These are phyloP conservation scores for Sialis lutaria DNA, from an alignment of 2,888 invertebrate genomes.

Conservation along the genomic window DNA sequence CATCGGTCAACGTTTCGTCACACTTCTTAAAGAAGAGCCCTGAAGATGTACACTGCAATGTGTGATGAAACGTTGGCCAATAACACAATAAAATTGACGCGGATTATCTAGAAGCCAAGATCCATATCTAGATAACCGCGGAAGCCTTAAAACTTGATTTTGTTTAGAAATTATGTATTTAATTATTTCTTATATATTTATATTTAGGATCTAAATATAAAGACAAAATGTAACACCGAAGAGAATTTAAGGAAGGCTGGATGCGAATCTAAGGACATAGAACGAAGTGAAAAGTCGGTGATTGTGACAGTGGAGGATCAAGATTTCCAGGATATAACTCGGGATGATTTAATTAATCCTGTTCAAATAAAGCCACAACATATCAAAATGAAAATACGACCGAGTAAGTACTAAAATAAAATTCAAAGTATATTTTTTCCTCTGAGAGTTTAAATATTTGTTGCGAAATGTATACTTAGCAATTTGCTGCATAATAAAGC, in stretches of 20 bases:
- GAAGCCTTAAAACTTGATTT: no score
- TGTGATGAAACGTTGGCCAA: no score
- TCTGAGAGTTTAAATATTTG: no score
- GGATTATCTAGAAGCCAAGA: no score
- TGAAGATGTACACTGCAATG: no score
- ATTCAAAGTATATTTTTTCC: background rate
- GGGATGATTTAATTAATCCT: constrained; percentile 26
- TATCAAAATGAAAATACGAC: constrained; percentile 37
- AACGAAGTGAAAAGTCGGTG: constrained; percentile 16
- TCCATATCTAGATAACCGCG: no score
- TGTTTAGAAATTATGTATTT: background rate
- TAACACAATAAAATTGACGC: no score
- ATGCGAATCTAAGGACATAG: constrained; percentile 3
- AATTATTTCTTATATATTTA: background rate
- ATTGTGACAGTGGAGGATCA: constrained; percentile 26
- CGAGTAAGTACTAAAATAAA: constrained; percentile 27
- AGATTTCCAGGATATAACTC: constrained; percentile 31
- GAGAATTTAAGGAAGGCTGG: constrained; percentile 5
- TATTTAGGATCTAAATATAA: constrained; percentile 5
- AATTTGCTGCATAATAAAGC: no score
- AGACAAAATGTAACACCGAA: constrained; percentile 6
- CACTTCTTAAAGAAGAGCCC: no score
- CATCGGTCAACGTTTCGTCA: no score
- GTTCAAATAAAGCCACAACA: constrained; percentile 51
- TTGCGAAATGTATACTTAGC: no score